phyloP scores from a whole-genome alignment of 1,140 invertebrate species.

The Panulirus ornatus region DNA sequence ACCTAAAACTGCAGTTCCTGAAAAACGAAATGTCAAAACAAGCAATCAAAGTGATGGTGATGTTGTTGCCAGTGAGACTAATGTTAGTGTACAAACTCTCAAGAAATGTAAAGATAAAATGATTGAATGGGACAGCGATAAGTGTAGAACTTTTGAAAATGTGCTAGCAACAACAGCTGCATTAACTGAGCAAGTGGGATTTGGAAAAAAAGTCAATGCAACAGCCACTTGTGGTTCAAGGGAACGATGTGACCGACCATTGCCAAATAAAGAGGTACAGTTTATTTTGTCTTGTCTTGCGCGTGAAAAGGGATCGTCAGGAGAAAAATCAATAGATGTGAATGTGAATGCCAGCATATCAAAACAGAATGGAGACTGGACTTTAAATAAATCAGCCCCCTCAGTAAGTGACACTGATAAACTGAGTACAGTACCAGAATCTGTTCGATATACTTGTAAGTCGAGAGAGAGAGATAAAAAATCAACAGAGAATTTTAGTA shows the following conservation, averaged over 20 bases:
- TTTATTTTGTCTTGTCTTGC: background rate
- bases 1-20: background rate
- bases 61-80: background rate
- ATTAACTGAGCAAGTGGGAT: too few relatives aligned
- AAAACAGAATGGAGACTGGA: background rate
- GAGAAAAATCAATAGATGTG: background rate
- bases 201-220: background rate
- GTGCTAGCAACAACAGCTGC: background rate
- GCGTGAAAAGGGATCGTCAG: background rate
- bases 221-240: background rate
- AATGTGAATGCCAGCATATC: background rate
- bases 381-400: background rate
- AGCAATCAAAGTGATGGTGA: background rate
- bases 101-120: background rate
- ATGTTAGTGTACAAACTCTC: background rate
- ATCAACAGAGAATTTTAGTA: too few relatives aligned
- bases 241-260: background rate
- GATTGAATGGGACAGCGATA: background rate
- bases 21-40: background rate
- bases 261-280: background rate
- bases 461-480: too few relatives aligned
- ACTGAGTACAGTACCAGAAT: too few relatives aligned
- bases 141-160: background rate
- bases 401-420: background rate
- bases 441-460: too few relatives aligned